Evolutionary conservation across 2,797 vertebrate species (phyloP).

Genomic region (Artibeus lituratus): DNA sequence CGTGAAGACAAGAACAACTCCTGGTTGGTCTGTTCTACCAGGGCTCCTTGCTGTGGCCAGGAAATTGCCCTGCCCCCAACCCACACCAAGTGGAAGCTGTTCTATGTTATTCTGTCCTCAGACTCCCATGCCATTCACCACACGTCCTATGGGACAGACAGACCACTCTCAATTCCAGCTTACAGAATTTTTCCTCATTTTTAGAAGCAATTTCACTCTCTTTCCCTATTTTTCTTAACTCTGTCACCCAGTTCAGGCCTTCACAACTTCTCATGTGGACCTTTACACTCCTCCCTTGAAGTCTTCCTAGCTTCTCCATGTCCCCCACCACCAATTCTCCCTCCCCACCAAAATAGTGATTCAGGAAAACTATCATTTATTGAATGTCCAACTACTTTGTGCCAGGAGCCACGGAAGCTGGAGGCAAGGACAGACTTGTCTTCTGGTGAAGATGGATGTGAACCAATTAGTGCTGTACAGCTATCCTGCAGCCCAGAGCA

Average conservation of each 20-base stretch:
- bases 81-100: neutral
- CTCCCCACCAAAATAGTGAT: neutral
- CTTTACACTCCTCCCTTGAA: neutral
- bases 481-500: neutral
- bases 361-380: neutral
- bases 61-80: neutral
- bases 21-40: neutral
- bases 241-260: neutral
- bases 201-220: neutral
- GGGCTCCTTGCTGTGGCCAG: neutral
- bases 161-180: neutral
- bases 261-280: neutral
- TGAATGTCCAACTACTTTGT: neutral
- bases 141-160: neutral
- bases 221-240: neutral
- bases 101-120: neutral
- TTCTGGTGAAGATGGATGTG: neutral
- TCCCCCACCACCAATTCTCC: accelerated
- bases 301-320: neutral
- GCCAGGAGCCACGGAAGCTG: neutral
- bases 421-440: neutral
- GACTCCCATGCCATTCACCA: neutral
- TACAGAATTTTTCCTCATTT: neutral
- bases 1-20: neutral
- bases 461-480: neutral